Base-by-base conservation (phyloP, 2,113 vertebrate species). In the Phoxinus phoxinus region DNA sequence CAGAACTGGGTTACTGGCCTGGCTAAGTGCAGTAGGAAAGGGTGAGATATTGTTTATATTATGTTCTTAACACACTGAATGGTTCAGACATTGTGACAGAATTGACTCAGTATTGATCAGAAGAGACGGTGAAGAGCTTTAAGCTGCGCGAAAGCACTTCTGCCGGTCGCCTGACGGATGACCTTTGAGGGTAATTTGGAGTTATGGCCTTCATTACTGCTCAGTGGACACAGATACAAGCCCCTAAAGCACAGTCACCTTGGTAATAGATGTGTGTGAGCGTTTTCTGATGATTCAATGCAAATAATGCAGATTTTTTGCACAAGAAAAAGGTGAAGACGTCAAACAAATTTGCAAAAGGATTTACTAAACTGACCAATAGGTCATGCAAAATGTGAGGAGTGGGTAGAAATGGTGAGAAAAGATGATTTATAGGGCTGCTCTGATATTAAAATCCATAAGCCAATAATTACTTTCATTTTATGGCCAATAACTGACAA, bases 121-220 rank as follows among this genome's bases (percentile, higher is more conserved):
- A 12, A 76, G 32, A 79, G 25, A 74, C 21, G 0, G 12, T 44
- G 13, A 44, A 44, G 13, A 59, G 25, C 76, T 77, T 41, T 69
- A 37, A 69, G 48, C 58, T 12, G 21, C 30, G 13, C 56, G 32
- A 58, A 80, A 23, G 63, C 48, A 23, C 77, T 30, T 46, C 48
- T 32, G 25, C 59, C 44, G 5, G 74, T 27, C 25, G 32, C 35
- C 69, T 83, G 83, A 85, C 58, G 59, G 83, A 89, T 85, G 79
- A 87, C 88, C 88, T 87, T 85, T 61, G 53, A 56, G 76, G 83
- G 32, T 87, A 65, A 89, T 87, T 78, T 78, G 56, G 46, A 89
- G 86, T 89, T 73, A 86, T 86, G 85, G 85, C 30, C 35, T 81
- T 86, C 79, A 86, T 88, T 86, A 88, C 48, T 37, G 61, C 77